Base-by-base conservation (phyloP, 2,797 vertebrate species). In the Perodicticus potto region DNA sequence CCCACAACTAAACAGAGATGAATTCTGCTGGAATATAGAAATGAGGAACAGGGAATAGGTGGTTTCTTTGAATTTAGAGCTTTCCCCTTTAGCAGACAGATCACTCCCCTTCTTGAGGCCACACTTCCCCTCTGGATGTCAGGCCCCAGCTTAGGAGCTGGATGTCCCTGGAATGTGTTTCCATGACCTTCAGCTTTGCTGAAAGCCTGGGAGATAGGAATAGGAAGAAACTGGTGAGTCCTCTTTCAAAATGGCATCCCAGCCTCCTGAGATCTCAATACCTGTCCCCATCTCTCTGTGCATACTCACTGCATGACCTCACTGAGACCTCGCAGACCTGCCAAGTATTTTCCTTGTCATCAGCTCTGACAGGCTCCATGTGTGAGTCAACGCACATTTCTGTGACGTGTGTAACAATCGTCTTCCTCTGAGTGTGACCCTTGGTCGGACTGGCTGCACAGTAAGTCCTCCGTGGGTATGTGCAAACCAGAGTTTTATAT, bases 401-500 rank as follows among this genome's bases (percentile, higher is more conserved):
- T n/a, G 53, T 9, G 53, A 69, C 73, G 40, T 72, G 83, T 73
- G 27, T 67, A 80, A 93, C 89, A 49, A 37, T 7, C 82, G 1
- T 70, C 89, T 94, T 96, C 91, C 92, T 84, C 20, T 37, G 10
- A 84, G 25, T 91, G 83, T 93, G 96, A 93, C 84, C 94, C 72
- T 27, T 0, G 4, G 82, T 34, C 2, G 0, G 32, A 77, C 88
- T 29, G 83, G 80, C 92, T 77, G 89, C 91, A 95, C 90, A 96
- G 85, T 59, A 29, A 83, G 94, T 96, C 83, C 96, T 89, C 82
- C 5, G 7, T 23, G 93, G 94, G 82, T 84, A 78, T 85, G 88
- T 82, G 86, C 95, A 89, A 65, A 91, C 89, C 32, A 20, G 49
- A 81, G 91, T 95, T 90, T 96, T 92, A 94, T 69, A 94, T 96